A percentile compares a stretch with the other conserved stretches of the same genome.
Conservation (phyloP, 1,140 invertebrate species). For the Zaprionus inermis region DNA sequence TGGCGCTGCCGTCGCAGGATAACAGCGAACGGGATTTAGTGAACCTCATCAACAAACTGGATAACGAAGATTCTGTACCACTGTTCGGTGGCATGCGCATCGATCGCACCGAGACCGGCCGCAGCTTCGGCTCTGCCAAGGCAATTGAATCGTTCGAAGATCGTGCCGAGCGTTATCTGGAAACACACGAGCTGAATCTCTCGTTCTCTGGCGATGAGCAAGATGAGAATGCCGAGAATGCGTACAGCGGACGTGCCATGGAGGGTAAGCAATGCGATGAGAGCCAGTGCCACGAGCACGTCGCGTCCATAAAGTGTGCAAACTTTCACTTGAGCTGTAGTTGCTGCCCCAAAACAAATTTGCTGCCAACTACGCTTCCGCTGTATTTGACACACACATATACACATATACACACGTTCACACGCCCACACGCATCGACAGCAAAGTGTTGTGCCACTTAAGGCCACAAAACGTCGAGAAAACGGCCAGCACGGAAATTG, state of each 20-base stretch:
- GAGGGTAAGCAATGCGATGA: constrained; percentile 66
- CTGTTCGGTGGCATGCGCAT: constrained; percentile 83
- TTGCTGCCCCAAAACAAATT: constrained; percentile 6
- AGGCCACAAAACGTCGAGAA: constrained; percentile 1
- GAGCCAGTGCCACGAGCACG: neutral
- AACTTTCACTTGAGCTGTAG: constrained; percentile 27
- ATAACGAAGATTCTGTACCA: constrained; percentile 78
- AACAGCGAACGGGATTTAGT: constrained; percentile 83
- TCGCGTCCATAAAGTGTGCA: constrained; percentile 11
- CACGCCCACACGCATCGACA: constrained; percentile 6
- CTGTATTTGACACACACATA: neutral
- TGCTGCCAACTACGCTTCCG: neutral
- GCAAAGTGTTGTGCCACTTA: neutral
- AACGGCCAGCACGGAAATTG: constrained; percentile 22
- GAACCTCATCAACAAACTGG: constrained; percentile 84
- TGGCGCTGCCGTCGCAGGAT: constrained; percentile 77
- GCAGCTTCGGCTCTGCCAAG: constrained; percentile 67
- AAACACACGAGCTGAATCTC: constrained; percentile 84
- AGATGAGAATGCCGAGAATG: constrained; percentile 75
- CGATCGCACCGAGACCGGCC: constrained; percentile 70
- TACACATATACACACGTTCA: no score
- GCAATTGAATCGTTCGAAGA: constrained; percentile 81
- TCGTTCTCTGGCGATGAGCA: constrained; percentile 76
- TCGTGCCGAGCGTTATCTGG: constrained; percentile 84
- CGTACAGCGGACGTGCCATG: constrained; percentile 75